Evolutionary conservation across 2,888 invertebrate genomes (phyloP), one percentile per base, ranked within the genome.

Genomic region (Crepidodera aurea): DNA sequence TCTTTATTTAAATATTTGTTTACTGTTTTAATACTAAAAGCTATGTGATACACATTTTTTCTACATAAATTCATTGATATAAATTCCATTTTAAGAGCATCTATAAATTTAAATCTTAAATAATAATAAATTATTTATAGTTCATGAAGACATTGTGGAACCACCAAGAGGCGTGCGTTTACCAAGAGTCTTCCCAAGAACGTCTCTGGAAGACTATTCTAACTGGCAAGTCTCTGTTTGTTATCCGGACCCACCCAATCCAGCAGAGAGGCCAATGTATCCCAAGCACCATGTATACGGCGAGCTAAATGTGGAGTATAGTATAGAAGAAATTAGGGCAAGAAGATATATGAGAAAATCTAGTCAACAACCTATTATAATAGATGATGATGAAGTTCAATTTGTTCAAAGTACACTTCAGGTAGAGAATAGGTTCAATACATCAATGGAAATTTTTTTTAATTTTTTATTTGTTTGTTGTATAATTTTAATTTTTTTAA

Each of bases 321-420:
- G 90, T 77, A 86, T 92, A 82, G 93, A 93, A 82, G 92, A 93
- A 83, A 83, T 93, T 68, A 83, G 88, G 73, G 87, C 89, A 62
- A 82, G 83, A 70, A 19, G 44, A 25, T 57, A 57, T 50, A 16
- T 25, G 7, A 15, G 10, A 1, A 57, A 27, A 39, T 4, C 34
- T 12, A 25, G 2, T 10, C 13, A 16, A 16, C 16, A 15, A 29
- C 56, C 51, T 22, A 55, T 44, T 13, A 44, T 59, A 1, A 60
- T 58, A 25, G 32, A 53, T 25, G 62, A 65, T 12, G 65, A 58
- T 40, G 63, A 51, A 51, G 65, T 62, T 22, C 60, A 64, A 54
- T 58, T 63, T 32, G 58, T 66, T 55, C 62, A 68, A 42, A 64
- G 64, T 46, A 62, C n/a, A n/a, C n/a, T n/a, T 64, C 29, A 50